These are phyloP conservation scores for Machaerirhynchus nigripectus DNA, from an alignment of 2,113 vertebrate genomes.

Conservation along the genomic window DNA sequence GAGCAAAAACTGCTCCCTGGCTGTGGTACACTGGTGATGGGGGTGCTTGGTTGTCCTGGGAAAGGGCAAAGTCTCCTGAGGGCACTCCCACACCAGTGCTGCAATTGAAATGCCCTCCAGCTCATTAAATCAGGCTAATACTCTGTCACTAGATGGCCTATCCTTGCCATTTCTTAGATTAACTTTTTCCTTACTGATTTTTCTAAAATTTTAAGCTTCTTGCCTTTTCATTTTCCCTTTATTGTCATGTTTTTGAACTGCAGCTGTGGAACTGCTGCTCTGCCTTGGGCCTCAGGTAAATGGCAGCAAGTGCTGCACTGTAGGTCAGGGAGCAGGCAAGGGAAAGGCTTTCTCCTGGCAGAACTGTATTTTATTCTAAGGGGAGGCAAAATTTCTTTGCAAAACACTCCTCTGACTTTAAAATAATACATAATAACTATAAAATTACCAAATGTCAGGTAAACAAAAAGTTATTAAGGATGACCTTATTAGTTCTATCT, in stretches of 20 bases:
- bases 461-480: slow-evolving; percentile 89
- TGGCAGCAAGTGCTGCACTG: not conserved
- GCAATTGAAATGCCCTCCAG: accelerated
- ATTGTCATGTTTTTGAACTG: not conserved
- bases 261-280: not conserved
- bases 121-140: not conserved
- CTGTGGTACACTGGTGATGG: accelerated
- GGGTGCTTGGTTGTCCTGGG: accelerated
- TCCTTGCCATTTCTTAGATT: not conserved
- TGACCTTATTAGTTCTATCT: slow-evolving; percentile 85
- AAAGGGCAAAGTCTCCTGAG: not conserved
- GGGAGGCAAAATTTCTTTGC: slow-evolving; percentile 50
- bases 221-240: not conserved
- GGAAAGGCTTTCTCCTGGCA: not conserved
- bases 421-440: slow-evolving; percentile 67
- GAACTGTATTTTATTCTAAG: not conserved
- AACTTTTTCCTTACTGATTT: not conserved
- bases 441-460: slow-evolving; percentile 85
- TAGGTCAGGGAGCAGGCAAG: not conserved
- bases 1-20: not conserved
- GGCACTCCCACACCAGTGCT: not conserved
- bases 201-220: not conserved
- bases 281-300: not conserved
- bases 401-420: slow-evolving; percentile 56
- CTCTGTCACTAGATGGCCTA: not conserved